Conservation (phyloP, 2,797 vertebrate species). For the Chelonia mydas region DNA sequence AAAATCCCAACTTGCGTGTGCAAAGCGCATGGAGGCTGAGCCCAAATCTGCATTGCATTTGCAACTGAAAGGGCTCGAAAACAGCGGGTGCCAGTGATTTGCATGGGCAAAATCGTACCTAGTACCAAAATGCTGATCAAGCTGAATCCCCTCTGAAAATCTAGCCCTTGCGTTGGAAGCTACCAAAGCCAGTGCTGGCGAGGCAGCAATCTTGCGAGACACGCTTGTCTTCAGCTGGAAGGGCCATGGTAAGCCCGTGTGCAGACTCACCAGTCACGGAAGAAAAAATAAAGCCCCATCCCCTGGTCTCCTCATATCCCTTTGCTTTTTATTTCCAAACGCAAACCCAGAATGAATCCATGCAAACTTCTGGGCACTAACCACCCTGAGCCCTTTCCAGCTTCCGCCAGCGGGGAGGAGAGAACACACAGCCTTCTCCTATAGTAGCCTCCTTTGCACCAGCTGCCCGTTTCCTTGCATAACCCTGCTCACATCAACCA, state of each 20-base stretch:
- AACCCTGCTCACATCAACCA: background rate
- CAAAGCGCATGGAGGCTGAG: background rate
- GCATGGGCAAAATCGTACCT: background rate
- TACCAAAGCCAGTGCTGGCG: background rate
- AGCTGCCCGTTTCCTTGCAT: background rate
- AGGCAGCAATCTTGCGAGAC: background rate
- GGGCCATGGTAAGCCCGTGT: background rate
- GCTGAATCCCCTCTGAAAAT: background rate
- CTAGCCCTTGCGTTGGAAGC: background rate
- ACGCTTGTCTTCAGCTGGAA: background rate
- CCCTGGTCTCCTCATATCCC: background rate
- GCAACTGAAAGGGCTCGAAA: background rate
- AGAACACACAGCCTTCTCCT: background rate
- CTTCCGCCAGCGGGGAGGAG: background rate
- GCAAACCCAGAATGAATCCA: background rate
- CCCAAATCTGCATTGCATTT: background rate
- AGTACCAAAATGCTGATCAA: background rate
- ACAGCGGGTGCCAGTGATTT: background rate
- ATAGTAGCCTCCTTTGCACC: background rate
- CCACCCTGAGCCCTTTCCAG: background rate
- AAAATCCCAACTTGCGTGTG: background rate
- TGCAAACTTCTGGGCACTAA: background rate
- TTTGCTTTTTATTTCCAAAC: constrained; percentile 1
- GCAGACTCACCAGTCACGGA: background rate
- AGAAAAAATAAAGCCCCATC: background rate